A percentile compares a stretch with the other conserved stretches of the same genome.
These are phyloP conservation scores for Bolinopsis microptera DNA, from an alignment of 37 sponge, comb jelly and placozoan genomes.

Conservation along the genomic window DNA sequence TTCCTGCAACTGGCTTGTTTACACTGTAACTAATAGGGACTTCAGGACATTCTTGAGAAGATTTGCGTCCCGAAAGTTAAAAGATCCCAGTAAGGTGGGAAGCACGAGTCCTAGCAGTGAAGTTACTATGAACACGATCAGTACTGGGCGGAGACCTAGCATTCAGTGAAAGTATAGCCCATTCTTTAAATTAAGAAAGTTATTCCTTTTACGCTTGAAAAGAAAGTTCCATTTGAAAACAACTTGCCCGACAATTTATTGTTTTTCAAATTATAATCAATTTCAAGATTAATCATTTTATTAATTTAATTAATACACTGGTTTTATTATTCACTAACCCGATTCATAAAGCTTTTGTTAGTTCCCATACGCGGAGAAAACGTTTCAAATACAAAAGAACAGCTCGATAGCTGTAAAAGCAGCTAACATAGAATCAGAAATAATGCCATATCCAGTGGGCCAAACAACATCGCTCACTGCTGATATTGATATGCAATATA, in stretches of 20 bases:
- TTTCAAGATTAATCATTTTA: background rate
- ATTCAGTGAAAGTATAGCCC: too few relatives aligned
- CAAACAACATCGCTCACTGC: background rate
- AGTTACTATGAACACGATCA: background rate
- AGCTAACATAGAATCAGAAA: background rate
- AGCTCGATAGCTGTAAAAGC: too few relatives aligned
- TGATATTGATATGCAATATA: background rate
- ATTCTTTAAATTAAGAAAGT: too few relatives aligned
- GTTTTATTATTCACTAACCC: background rate
- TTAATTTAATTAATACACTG: background rate
- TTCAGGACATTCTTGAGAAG: conserved; percentile 3
- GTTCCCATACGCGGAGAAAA: background rate
- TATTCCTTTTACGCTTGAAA: too few relatives aligned
- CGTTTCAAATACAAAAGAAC: background rate
- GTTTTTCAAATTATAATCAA: too few relatives aligned
- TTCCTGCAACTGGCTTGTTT: background rate
- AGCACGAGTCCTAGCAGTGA: background rate
- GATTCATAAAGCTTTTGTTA: background rate
- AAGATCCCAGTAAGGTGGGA: background rate
- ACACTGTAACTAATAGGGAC: background rate
- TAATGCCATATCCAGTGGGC: background rate
- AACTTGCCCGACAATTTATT: too few relatives aligned
- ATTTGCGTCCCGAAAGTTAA: background rate
- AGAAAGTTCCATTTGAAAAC: too few relatives aligned
- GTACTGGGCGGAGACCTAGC: too few relatives aligned